Base-by-base conservation (phyloP, 2,113 vertebrate genomes). In the Melierax canorus region DNA sequence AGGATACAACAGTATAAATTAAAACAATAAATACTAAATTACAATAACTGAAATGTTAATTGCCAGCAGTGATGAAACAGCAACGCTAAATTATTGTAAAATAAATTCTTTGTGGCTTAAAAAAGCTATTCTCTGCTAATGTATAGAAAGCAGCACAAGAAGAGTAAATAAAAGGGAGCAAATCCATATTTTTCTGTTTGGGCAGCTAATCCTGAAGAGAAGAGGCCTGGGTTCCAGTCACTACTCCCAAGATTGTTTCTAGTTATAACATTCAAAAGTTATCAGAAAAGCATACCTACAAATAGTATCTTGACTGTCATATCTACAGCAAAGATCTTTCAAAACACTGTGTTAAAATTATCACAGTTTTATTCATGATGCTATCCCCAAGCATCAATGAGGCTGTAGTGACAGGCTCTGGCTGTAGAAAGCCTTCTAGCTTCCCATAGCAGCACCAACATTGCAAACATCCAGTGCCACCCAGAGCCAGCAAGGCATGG, bases 281-380 rank as follows among this genome's bases (percentile, higher is more conserved):
- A 20, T 36, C 15, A 22, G 43, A 36, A 81, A 66, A 64, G 58
- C 29, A 43, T 36, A 34, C 27, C 24, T 89, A 21, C 20, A 36
- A 8, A 34, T 23, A 74, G 5, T 18, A 9, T 34, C 22, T 60
- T 59, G 59, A 59, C 15, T 1, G 0, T 38, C 1, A 1, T 58
- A 43, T 27, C 36, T 66, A 32, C 51, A 51, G 26, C 43, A 51
- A 59, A 29, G 30, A 27, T 58, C 21, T 81, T 50, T 51, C 36
- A 51, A 43, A 74, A 36, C 38, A 7, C 15, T 17, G 11, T 50
- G 27, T 36, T 34, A 66, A 21, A 39, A 19, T 32, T 63, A 27
- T 15, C 29, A 71, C 41, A 41, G 20, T 41, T 73, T 73, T 72
- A n/a, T 10, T 46, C 17, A 7, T 21, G 12, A 41, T 4, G 3